phyloP scores from a whole-genome alignment of 35 echinoderm and acorn worm species.

The Chiridota heheva region DNA sequence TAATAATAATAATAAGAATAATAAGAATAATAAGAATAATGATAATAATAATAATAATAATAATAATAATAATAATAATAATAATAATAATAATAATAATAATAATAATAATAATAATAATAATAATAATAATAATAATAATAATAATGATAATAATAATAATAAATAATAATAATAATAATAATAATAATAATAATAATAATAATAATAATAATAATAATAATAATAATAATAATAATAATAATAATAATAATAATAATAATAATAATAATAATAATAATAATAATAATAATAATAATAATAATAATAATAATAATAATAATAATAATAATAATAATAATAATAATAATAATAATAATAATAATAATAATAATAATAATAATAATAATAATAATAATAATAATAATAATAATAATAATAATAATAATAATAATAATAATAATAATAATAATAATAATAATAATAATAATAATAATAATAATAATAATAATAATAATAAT shows the following conservation, averaged over 20 bases:
- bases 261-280: neutral
- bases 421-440: too few species aligned
- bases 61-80: conserved; percentile 9
- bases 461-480: too few species aligned
- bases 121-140: conserved; percentile 9
- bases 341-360: neutral
- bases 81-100: conserved; percentile 9
- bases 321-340: neutral
- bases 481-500: too few species aligned
- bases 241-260: neutral
- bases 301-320: neutral
- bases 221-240: neutral
- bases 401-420: neutral
- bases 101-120: conserved; percentile 9
- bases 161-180: neutral
- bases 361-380: neutral
- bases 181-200: too few species aligned
- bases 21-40: too few species aligned
- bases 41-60: conserved; percentile 9
- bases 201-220: too few species aligned
- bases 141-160: neutral
- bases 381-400: neutral
- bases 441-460: too few species aligned
- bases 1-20: too few species aligned
- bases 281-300: neutral